Conservation (phyloP, 2,113 vertebrate species). For the Erythrocercus mccallii region DNA sequence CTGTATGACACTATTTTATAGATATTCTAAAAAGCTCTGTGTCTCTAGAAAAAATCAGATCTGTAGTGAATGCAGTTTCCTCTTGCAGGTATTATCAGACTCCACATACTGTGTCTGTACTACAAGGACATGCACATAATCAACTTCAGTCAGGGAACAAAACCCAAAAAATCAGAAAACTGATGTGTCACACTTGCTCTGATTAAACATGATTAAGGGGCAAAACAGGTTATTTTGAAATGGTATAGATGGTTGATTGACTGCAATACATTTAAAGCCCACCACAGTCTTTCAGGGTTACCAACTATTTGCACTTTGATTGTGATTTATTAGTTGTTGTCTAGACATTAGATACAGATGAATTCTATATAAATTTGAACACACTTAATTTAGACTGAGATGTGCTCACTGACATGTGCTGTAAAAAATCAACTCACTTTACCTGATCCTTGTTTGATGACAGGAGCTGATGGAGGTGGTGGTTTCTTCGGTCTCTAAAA, state of each 20-base stretch:
- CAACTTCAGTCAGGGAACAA: background rate
- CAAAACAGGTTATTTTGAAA: background rate
- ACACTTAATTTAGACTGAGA: background rate
- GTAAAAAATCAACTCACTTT: slow-evolving; percentile 47
- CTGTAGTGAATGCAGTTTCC: background rate
- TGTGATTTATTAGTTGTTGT: background rate
- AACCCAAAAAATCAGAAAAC: background rate
- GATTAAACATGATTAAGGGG: background rate
- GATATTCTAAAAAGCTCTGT: background rate
- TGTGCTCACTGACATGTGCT: background rate
- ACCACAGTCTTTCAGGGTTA: background rate
- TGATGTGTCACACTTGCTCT: background rate
- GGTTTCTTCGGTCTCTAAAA: slow-evolving; percentile 98
- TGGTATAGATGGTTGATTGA: background rate
- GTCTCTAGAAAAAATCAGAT: background rate
- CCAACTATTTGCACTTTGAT: background rate
- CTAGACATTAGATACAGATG: background rate
- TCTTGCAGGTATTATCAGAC: background rate
- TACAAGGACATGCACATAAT: background rate
- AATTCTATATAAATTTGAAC: background rate
- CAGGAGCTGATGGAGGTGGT: slow-evolving; percentile 89
- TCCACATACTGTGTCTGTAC: background rate
- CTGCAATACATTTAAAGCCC: background rate
- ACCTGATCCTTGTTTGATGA: slow-evolving; percentile 88
- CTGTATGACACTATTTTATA: background rate